phyloP scores from a whole-genome alignment of 2,888 invertebrate genomes.

The Protodeltote pygarga region DNA sequence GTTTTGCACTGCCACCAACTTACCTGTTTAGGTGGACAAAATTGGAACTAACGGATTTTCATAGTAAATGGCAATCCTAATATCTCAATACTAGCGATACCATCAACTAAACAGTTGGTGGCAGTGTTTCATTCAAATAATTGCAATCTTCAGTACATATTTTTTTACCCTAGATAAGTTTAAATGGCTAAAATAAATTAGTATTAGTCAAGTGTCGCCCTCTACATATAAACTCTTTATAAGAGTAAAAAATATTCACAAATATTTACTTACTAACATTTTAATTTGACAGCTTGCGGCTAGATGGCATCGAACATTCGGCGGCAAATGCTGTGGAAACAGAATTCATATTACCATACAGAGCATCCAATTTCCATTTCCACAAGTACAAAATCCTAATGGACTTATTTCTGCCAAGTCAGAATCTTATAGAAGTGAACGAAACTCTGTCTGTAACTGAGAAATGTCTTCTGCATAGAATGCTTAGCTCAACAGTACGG shows the following conservation, averaged over 20 bases:
- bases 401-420: conserved; percentile 87
- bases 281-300: conserved; percentile 80
- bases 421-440: conserved; percentile 69
- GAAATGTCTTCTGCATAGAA: conserved; percentile 82
- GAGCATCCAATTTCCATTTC: conserved; percentile 87
- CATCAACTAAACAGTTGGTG: too few relatives aligned
- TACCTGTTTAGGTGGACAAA: too few relatives aligned
- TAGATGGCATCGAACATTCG: conserved; percentile 88
- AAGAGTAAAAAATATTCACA: not conserved
- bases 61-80: too few relatives aligned
- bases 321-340: conserved; percentile 78
- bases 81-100: too few relatives aligned
- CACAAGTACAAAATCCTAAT: conserved; percentile 87
- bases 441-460: conserved; percentile 77
- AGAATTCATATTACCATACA: conserved; percentile 84
- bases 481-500: conserved; percentile 87
- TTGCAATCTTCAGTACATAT: too few relatives aligned
- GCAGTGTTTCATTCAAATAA: too few relatives aligned
- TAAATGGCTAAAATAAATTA: too few relatives aligned
- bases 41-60: too few relatives aligned
- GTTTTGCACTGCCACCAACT: too few relatives aligned
- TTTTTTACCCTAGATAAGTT: too few relatives aligned
- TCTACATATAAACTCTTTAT: not conserved
- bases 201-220: not conserved
- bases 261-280: not conserved